phyloP scores from a whole-genome alignment of 2,888 invertebrate genomes.

The Chymomyza fuscimana region DNA sequence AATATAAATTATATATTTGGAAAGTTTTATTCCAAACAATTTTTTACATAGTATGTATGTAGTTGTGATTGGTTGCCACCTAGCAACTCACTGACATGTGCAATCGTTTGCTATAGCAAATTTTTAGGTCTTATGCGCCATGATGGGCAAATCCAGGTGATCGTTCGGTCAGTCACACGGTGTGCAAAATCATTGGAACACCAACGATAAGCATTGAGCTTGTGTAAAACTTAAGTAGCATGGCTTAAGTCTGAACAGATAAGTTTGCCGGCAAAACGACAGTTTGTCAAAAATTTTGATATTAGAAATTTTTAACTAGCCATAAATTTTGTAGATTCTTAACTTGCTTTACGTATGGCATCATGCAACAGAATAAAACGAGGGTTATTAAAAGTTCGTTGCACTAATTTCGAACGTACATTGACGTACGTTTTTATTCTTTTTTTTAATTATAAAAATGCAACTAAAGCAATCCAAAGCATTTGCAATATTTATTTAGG shows the following conservation, averaged over 20 bases:
- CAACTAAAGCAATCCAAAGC: too few species aligned
- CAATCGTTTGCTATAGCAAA: neutral
- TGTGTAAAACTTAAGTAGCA: conserved; percentile 48
- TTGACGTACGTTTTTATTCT: too few species aligned
- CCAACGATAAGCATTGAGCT: conserved; percentile 52
- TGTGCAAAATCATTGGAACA: conserved; percentile 1
- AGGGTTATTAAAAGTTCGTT: neutral
- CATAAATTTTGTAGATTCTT: neutral
- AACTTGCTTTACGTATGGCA: neutral
- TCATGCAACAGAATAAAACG: neutral
- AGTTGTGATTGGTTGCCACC: conserved; percentile 3
- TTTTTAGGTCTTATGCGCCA: neutral
- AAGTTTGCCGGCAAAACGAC: conserved; percentile 34
- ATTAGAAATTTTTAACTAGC: neutral
- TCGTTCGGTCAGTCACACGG: neutral
- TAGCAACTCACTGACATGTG: conserved; percentile 36
- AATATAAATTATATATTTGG: neutral
- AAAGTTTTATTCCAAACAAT: too few species aligned
- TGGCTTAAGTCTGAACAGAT: conserved; percentile 47
- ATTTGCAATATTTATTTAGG: too few species aligned
- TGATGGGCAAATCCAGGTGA: neutral
- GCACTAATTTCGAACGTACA: too few species aligned
- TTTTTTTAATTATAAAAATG: too few species aligned
- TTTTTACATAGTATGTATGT: too few species aligned
- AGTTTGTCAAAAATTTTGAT: conserved; percentile 45